phyloP scores from a whole-genome alignment of 2,888 invertebrate genomes.

The Neoascia interrupta region DNA sequence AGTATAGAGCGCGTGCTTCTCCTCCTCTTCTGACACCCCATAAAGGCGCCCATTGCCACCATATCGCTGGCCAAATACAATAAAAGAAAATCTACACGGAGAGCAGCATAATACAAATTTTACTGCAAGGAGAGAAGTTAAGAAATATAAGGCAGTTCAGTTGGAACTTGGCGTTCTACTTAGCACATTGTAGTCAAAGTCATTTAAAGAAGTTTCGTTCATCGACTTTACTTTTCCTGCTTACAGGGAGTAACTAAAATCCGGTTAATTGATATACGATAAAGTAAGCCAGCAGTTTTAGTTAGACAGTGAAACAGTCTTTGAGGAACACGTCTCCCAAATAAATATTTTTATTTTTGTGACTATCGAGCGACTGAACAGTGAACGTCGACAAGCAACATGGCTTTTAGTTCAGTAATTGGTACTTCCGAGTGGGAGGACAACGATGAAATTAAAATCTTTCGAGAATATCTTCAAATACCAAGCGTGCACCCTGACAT shows the following conservation, averaged over 20 bases:
- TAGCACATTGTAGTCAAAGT: slow-evolving; percentile 23
- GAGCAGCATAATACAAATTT: slow-evolving; percentile 39
- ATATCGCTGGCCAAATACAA: background rate
- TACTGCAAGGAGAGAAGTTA: slow-evolving; percentile 42
- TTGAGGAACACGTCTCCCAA: too few relatives aligned
- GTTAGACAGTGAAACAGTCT: background rate
- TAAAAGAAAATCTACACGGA: slow-evolving; percentile 19
- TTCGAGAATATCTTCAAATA: slow-evolving; percentile 91
- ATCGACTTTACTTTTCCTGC: background rate
- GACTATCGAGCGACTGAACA: background rate
- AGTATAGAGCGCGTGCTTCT: background rate
- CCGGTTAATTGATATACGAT: too few relatives aligned
- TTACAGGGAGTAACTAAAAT: background rate
- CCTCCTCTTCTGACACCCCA: background rate
- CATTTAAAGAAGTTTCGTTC: background rate
- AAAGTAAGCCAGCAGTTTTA: too few relatives aligned
- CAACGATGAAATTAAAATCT: slow-evolving; percentile 86
- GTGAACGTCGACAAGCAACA: background rate
- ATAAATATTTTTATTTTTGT: background rate
- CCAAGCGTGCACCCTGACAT: slow-evolving; percentile 93
- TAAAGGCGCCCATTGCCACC: background rate
- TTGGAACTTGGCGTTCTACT: slow-evolving; percentile 36
- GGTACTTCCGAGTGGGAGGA: slow-evolving; percentile 79
- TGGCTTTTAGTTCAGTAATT: slow-evolving; percentile 27
- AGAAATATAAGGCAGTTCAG: slow-evolving; percentile 44